A percentile compares a stretch with the other conserved stretches of the same genome.
These are phyloP conservation scores for Tupaia tana DNA, from an alignment of 2,113 vertebrate genomes.

Conservation along the genomic window DNA sequence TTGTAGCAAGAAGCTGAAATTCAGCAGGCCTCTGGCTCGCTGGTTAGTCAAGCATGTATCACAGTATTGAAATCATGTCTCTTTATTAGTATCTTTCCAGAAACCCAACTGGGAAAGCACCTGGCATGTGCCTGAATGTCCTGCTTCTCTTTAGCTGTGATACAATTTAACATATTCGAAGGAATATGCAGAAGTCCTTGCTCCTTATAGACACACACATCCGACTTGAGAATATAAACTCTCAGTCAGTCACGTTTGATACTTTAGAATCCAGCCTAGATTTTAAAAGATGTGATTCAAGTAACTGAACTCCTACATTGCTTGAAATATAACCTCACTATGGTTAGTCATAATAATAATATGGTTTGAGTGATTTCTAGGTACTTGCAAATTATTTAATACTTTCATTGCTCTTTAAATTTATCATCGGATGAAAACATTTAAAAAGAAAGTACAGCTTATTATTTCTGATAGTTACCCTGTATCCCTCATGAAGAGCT, in stretches of 20 bases:
- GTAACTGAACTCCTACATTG: background rate
- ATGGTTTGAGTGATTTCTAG: background rate
- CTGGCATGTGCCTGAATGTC: background rate
- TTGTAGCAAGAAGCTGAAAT: background rate
- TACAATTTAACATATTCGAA: background rate
- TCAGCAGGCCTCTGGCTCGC: background rate
- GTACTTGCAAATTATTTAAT: background rate
- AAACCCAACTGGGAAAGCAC: background rate
- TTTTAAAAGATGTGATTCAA: background rate
- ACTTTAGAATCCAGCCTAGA: background rate
- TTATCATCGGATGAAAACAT: background rate
- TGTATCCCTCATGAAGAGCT: background rate
- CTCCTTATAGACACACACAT: background rate
- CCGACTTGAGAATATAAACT: background rate
- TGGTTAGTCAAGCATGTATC: background rate
- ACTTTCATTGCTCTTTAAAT: background rate
- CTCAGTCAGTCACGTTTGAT: background rate
- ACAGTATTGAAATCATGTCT: background rate
- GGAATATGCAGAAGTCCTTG: background rate
- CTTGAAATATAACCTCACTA: background rate
- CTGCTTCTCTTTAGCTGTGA: background rate
- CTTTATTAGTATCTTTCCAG: background rate
- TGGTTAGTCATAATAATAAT: background rate
- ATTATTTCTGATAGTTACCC: background rate
- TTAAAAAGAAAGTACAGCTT: background rate